phyloP scores from a whole-genome alignment of 1,140 invertebrate species.

The Cheumatopsyche charites region DNA sequence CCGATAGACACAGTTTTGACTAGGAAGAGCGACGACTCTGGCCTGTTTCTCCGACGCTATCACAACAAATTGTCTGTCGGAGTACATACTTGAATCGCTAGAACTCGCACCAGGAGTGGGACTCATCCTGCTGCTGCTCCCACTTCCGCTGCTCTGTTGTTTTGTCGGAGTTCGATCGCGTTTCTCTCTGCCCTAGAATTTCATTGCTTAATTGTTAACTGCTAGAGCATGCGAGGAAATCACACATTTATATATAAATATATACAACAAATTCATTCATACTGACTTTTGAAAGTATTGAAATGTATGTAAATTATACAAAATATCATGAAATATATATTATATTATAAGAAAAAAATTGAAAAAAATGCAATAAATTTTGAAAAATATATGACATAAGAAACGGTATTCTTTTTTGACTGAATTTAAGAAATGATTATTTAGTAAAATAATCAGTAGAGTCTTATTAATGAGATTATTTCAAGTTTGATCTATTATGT shows the following conservation, averaged over 20 bases:
- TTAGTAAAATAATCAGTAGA: too few species aligned
- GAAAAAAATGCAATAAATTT: not conserved
- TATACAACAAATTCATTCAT: conserved; percentile 14
- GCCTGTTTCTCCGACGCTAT: conserved; percentile 95
- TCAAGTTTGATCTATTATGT: too few species aligned
- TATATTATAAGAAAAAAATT: not conserved
- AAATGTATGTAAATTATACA: not conserved
- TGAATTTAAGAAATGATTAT: too few species aligned
- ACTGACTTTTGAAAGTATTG: not conserved
- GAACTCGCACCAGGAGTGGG: conserved; percentile 67
- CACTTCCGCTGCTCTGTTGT: conserved; percentile 57
- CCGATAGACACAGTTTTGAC: conserved; percentile 88
- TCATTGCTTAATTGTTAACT: not conserved
- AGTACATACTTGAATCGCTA: conserved; percentile 64
- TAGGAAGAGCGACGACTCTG: conserved; percentile 90
- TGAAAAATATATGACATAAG: too few species aligned
- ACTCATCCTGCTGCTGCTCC: conserved; percentile 71
- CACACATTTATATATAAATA: not conserved
- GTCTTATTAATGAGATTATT: too few species aligned
- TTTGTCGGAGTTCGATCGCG: conserved; percentile 67
- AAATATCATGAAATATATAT: too few species aligned
- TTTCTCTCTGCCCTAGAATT: conserved; percentile 51
- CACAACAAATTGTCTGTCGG: conserved; percentile 90
- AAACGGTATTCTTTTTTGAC: too few species aligned
- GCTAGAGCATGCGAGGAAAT: not conserved